Base-by-base conservation (phyloP, 2,113 vertebrate species). In the Saccopteryx bilineata region DNA sequence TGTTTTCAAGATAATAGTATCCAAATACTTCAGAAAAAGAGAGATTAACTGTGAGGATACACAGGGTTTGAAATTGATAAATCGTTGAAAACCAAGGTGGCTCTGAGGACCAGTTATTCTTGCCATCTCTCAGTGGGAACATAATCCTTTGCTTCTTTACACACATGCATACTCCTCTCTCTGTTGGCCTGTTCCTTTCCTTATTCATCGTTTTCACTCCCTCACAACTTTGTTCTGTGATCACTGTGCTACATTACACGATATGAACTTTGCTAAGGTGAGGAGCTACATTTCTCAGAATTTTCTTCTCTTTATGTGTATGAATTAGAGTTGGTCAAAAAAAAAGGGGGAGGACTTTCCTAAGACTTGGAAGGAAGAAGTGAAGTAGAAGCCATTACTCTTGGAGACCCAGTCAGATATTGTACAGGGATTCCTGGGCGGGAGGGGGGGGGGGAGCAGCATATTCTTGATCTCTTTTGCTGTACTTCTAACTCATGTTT, bases 21-120 rank as follows among this genome's bases (percentile, higher is more conserved):
- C 48, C 31, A 86, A 81, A 50, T 76, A 75, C 60, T 93, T 93
- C 26, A 92, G 63, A 26, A 65, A 94, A 91, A 50, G 4, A 5
- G 6, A 87, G 28, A 72, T 79, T 78, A 95, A 81, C 28, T 91
- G 33, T 33, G 56, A 83, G 50, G 46, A 60, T 33, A 87, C 39
- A 86, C 9, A 54, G 46, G 21, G 24, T 78, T 54, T 83, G 31
- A 91, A 92, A 63, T 8, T 85, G 46, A 94, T 2, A 74, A 84
- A 33, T 23, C 26, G 24, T 33, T 93, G 52, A 87, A 24, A 93
- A 68, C 50, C 46, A 54, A 81, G 18, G 18, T 66, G 58, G 50
- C 85, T 86, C 50, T 63, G n/a, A 68, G 48, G 33, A 71, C 48
- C 2, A 80, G 52, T 9, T 48, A 52, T 69, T 90, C 72, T 92